These are phyloP conservation scores for Rhinophrynus dorsalis DNA, from an alignment of 2,797 vertebrate species.

Conservation along the genomic window DNA sequence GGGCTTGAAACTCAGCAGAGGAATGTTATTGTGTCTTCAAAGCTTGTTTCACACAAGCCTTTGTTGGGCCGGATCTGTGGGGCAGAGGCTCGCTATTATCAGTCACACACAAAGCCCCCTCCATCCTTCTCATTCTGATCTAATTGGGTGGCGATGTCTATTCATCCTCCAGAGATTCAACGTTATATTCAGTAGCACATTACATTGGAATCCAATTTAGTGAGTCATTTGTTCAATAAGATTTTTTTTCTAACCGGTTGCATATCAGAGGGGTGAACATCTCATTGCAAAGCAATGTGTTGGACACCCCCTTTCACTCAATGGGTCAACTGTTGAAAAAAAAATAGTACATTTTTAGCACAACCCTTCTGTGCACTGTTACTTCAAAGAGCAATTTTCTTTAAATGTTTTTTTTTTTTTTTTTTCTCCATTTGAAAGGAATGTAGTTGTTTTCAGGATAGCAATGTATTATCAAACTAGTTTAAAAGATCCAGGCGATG, in stretches of 20 bases:
- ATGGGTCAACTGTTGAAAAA: no score
- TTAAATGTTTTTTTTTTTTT: no score
- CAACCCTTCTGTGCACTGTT: no score
- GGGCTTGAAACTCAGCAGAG: slow-evolving; percentile 67
- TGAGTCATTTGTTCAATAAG: slow-evolving; percentile 41
- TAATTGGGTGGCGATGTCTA: slow-evolving; percentile 55
- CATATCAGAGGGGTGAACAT: not conserved
- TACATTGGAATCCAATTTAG: slow-evolving; percentile 38
- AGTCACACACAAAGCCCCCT: slow-evolving; percentile 53
- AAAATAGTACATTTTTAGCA: no score
- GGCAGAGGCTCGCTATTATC: slow-evolving; percentile 62
- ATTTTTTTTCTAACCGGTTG: not conserved
- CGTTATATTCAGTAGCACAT: slow-evolving; percentile 50
- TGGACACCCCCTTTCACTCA: no score
- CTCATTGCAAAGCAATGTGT: no score
- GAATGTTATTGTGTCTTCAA: slow-evolving; percentile 78
- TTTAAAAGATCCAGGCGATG: no score
- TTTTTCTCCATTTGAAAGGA: no score
- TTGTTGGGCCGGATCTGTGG: slow-evolving; percentile 62
- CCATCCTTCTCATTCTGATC: slow-evolving; percentile 59
- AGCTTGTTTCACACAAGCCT: slow-evolving; percentile 67
- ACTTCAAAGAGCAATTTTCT: no score
- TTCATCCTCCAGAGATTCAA: slow-evolving; percentile 44
- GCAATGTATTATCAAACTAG: no score
- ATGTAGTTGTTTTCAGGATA: no score